Base-by-base conservation (phyloP, 2,113 vertebrate species). In the Bubo bubo region DNA sequence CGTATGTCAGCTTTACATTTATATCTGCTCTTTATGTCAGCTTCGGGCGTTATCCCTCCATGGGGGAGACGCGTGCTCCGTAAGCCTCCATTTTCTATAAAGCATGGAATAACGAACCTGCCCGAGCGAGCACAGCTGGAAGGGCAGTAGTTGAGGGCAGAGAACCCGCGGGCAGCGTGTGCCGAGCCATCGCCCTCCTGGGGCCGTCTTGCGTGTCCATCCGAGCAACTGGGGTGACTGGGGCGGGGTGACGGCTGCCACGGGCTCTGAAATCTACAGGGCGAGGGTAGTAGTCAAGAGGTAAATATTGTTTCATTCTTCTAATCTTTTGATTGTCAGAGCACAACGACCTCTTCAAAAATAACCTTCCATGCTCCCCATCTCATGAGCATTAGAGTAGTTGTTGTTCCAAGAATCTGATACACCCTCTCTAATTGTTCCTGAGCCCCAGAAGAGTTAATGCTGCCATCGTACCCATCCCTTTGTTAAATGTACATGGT, bases 11-110 rank as follows among this genome's bases (percentile, higher is more conserved):
- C 50, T 12, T 6, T 45, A 45, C 3, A 4, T 11, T 13, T 27
- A 4, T 20, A 3, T 10, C 4, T 4, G 27, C 4, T 3, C 17
- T 12, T n/a, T 4, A 4, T 3, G 0, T 17, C 32, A 9, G 2
- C 50, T 8, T 5, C 5, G 16, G 20, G 7, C 4, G 21, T 26
- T 32, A 14, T 4, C 14, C 67, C n/a, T 12, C 10, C 7, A 5
- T 7, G 5, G 34, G 24, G 49, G 12, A 37, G 20, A 2, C 4
- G 56, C 39, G 24, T 14, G 41, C 35, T 41, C 14, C 2, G 4
- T 7, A 5, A 34, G 62, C 24, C 37, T 41, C 45, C 45, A 2
- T 17, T 6, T 43, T n/a, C 7, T 4, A 2, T 35, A 4, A 24
- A 37, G 64, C 27, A 1, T 4, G 24, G 47, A 19, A 20, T 43